These are phyloP conservation scores for Cephus spinipes DNA, from an alignment of 2,888 invertebrate species.

Conservation along the genomic window DNA sequence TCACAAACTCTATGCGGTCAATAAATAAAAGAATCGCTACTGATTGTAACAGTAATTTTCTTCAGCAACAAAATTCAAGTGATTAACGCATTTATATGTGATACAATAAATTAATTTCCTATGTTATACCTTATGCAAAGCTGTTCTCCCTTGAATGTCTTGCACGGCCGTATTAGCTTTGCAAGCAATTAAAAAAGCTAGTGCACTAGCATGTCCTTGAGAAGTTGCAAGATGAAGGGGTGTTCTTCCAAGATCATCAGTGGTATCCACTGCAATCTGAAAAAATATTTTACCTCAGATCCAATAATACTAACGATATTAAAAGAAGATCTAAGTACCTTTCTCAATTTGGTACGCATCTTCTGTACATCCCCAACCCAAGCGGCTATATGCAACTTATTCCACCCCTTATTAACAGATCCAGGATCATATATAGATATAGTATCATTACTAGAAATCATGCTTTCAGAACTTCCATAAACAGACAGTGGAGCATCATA, in stretches of 20 bases:
- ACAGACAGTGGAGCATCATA: not conserved
- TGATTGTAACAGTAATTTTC: not conserved
- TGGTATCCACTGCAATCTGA: slow-evolving; percentile 1
- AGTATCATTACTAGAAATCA: slow-evolving; percentile 2
- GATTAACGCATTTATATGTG: not conserved
- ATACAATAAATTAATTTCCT: not conserved
- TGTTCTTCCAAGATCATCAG: slow-evolving; percentile 4
- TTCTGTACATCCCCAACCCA: slow-evolving; percentile 10
- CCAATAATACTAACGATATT: not conserved
- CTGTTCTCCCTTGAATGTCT: slow-evolving; percentile 5
- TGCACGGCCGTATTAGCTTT: not conserved
- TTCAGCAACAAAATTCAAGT: not conserved
- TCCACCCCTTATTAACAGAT: slow-evolving; percentile 10
- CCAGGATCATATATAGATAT: slow-evolving; percentile 11
- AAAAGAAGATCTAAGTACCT: not conserved
- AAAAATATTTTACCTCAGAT: not conserved
- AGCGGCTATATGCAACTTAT: slow-evolving; percentile 7
- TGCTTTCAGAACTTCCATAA: slow-evolving; percentile 8
- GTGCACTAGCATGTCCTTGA: slow-evolving; percentile 5
- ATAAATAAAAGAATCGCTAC: not conserved
- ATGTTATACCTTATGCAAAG: slow-evolving; percentile 4
- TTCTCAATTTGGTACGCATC: not conserved
- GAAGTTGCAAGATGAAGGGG: slow-evolving; percentile 4
- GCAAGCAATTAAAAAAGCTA: slow-evolving; percentile 7
- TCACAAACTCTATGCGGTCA: not conserved